Conservation (phyloP, 2,113 vertebrate genomes). For the Cochlearius cochlearius region DNA sequence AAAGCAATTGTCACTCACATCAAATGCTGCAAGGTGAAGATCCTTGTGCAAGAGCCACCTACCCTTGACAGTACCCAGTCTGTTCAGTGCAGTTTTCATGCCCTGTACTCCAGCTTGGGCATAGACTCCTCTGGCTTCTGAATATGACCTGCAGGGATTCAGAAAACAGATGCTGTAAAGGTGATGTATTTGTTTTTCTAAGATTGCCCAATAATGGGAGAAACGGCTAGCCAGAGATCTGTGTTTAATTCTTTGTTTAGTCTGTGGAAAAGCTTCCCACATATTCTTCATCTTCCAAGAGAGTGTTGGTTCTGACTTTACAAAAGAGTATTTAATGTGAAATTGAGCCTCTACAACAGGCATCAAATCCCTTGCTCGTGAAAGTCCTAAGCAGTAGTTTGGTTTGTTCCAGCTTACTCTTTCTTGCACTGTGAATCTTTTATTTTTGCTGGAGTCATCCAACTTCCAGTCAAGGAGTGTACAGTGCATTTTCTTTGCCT, state of each 20-base stretch:
- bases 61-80: rapidly evolving
- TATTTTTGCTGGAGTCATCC: neutral
- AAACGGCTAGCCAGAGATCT: neutral
- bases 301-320: neutral
- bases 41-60: neutral
- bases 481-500: neutral
- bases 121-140: neutral
- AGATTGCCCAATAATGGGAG: neutral
- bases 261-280: no score
- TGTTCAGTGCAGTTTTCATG: neutral
- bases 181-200: neutral
- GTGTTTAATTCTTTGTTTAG: neutral
- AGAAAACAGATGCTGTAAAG: neutral
- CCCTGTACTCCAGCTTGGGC: neutral
- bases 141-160: neutral
- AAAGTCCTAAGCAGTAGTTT: neutral
- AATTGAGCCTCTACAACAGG: neutral
- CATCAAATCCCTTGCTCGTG: neutral
- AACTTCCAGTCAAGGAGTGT: neutral
- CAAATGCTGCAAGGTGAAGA: neutral
- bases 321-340: neutral
- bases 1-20: neutral
- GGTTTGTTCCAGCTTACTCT: neutral
- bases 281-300: neutral
- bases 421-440: neutral